Percentiles rank a stretch among this genome's conserved stretches.
Conservation (phyloP, 1,140 invertebrate genomes). For the Anastatus disparis region DNA sequence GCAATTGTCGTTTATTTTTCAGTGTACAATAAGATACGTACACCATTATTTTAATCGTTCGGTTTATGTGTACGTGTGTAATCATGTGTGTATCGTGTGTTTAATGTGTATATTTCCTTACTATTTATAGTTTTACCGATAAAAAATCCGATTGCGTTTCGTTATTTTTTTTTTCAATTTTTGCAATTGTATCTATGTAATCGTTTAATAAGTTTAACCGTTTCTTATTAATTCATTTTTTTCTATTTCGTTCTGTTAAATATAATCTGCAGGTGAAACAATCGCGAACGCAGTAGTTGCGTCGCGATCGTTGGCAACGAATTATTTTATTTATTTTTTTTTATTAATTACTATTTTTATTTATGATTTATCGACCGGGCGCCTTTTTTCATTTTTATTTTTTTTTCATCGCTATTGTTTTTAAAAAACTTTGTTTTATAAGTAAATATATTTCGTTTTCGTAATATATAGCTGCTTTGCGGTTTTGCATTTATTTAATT, state of each 20-base stretch:
- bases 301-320: constrained; percentile 43
- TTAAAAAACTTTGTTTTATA: constrained; percentile 52
- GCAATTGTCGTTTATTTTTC: constrained; percentile 19
- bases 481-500: constrained; percentile 6
- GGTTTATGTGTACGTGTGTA: constrained; percentile 3
- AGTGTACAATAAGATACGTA: constrained; percentile 18
- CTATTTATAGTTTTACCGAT: constrained; percentile 41
- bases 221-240: too few relatives aligned
- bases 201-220: too few relatives aligned
- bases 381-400: constrained; percentile 7
- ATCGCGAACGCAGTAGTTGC: constrained; percentile 57
- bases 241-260: constrained; percentile 27
- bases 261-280: constrained; percentile 31
- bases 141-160: constrained; percentile 37
- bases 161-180: too few relatives aligned
- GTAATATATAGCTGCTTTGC: constrained; percentile 64
- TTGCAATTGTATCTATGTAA: too few relatives aligned
- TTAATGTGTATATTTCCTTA: constrained; percentile 16
- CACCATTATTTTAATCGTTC: not conserved
- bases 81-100: constrained; percentile 23
- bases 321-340: too few relatives aligned
- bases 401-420: constrained; percentile 27
- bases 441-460: constrained; percentile 63
- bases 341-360: too few relatives aligned
- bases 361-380: constrained; percentile 30